A percentile compares a stretch with the other conserved stretches of the same genome.
Evolutionary conservation across 2,888 invertebrate genomes (phyloP).

Genomic region (Scaptomyza polygonia): DNA sequence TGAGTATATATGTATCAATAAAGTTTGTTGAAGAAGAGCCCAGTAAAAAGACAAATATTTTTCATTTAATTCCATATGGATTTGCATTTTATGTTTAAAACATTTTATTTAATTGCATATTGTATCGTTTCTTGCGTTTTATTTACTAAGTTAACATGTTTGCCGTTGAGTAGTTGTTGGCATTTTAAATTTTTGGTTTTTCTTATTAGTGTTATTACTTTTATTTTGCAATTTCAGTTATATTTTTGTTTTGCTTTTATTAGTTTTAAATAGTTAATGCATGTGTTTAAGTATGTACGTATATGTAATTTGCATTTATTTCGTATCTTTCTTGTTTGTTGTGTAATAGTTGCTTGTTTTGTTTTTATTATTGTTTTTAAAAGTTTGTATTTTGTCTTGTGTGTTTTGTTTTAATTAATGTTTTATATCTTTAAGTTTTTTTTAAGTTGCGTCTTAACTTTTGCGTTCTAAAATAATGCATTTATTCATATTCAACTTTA

Average conservation of each 20-base stretch:
- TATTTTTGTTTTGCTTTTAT: slow-evolving; percentile 33
- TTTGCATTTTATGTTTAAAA: slow-evolving; percentile 65
- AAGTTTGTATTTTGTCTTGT: slow-evolving; percentile 17
- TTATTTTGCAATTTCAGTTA: slow-evolving; percentile 14
- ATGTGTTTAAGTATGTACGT: slow-evolving; percentile 30
- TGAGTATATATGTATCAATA: no score
- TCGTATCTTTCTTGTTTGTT: slow-evolving; percentile 4
- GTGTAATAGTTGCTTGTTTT: slow-evolving; percentile 15
- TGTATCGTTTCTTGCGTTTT: slow-evolving; percentile 55
- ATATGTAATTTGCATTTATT: slow-evolving; percentile 29
- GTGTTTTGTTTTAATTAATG: slow-evolving; percentile 17
- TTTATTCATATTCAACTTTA: slow-evolving; percentile 8
- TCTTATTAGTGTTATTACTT: slow-evolving; percentile 12
- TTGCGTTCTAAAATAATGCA: slow-evolving; percentile 19
- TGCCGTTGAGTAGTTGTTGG: slow-evolving; percentile 63
- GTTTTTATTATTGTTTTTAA: slow-evolving; percentile 24
- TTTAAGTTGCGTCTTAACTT: not conserved
- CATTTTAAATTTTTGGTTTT: slow-evolving; percentile 50
- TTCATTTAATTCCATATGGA: slow-evolving; percentile 55
- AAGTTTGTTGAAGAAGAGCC: no score
- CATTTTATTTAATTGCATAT: slow-evolving; percentile 68
- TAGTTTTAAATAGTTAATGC: slow-evolving; percentile 43
- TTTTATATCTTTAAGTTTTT: slow-evolving; percentile 10
- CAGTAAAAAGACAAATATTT: slow-evolving; percentile 2
- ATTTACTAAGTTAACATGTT: slow-evolving; percentile 71